Evolutionary conservation across 1,140 invertebrate species (phyloP).

Genomic region (Cyclina sinensis): DNA sequence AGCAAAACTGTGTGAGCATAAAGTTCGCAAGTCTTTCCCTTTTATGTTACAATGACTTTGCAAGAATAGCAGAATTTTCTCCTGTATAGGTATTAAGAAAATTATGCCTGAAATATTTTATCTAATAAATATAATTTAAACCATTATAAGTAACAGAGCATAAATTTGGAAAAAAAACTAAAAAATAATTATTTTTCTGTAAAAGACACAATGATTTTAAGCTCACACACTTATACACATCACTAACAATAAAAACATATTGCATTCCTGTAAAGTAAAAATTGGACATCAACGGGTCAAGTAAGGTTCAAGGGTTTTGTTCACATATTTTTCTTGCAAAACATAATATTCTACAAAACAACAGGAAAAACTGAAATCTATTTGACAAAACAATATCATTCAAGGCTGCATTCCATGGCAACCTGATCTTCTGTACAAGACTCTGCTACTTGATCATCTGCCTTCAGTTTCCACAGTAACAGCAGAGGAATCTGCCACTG

Average conservation of each 20-base stretch:
- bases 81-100: too few relatives aligned
- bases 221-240: neutral
- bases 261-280: constrained; percentile 8
- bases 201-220: neutral
- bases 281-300: neutral
- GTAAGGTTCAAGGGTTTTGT: neutral
- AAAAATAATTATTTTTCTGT: too few relatives aligned
- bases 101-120: too few relatives aligned
- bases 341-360: neutral
- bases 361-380: neutral
- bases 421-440: constrained; percentile 14
- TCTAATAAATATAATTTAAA: too few relatives aligned
- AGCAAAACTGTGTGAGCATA: neutral
- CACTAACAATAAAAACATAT: constrained; percentile 8
- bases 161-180: too few relatives aligned
- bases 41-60: too few relatives aligned
- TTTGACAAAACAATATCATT: constrained; percentile 12
- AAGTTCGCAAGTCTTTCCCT: too few relatives aligned
- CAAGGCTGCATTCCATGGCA: constrained; percentile 24
- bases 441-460: neutral
- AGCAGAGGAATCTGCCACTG: neutral
- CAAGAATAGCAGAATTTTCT: too few relatives aligned
- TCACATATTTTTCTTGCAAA: neutral
- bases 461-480: neutral
- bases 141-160: too few relatives aligned